Evolutionary conservation across 2,113 vertebrate genomes (phyloP).

Genomic region (Pseudorectes ferrugineus): DNA sequence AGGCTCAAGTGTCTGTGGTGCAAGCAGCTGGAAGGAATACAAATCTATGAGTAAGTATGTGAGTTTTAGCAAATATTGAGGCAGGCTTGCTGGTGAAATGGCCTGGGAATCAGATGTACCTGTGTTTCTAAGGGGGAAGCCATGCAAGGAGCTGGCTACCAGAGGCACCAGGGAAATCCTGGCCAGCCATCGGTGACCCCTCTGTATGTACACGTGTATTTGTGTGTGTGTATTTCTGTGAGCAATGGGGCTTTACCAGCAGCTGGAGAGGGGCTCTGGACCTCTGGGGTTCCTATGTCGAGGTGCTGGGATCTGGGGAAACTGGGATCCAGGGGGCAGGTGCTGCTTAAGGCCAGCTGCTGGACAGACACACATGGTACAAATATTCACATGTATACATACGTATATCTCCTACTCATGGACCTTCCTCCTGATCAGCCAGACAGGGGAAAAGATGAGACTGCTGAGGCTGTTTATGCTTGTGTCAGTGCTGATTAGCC

Average conservation of each 20-base stretch:
- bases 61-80: not conserved
- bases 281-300: fast-evolving
- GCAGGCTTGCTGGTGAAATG: not conserved
- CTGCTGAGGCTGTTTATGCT: not conserved
- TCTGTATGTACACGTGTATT: not conserved
- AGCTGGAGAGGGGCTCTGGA: not conserved
- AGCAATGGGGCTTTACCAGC: fast-evolving
- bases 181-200: fast-evolving
- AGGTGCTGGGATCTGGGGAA: not conserved
- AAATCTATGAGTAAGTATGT: not conserved
- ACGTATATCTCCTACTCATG: not conserved
- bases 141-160: not conserved
- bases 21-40: not conserved
- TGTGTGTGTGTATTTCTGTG: not conserved
- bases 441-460: not conserved
- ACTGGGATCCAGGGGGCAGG: not conserved
- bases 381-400: not conserved
- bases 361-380: not conserved
- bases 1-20: not conserved
- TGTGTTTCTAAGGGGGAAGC: not conserved
- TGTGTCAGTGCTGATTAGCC: not conserved
- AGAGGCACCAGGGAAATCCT: not conserved
- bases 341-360: not conserved
- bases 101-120: not conserved
- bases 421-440: not conserved